Base-by-base conservation (phyloP, 2,888 invertebrate genomes). In the Antheraea yamamai region DNA sequence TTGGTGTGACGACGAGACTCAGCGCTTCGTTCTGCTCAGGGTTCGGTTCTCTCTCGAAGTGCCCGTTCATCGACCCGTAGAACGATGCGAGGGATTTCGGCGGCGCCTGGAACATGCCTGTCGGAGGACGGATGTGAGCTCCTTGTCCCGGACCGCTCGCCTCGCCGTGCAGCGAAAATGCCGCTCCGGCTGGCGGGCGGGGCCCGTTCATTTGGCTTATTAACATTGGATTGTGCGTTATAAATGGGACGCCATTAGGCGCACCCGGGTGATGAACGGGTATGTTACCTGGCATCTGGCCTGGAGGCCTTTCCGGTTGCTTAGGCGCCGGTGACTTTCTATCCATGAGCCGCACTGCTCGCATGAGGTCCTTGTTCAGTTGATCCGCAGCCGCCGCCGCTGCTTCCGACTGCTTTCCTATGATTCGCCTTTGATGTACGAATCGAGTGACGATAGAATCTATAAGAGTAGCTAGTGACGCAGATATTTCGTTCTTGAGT, bases 1-100 rank as follows among this genome's bases (percentile, higher is more conserved):
- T 99, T 3, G 98, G 98, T 72, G 98, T 98, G 82, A 99, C 98
- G 77, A 99, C 99, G 84, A 99, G 96, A 89, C 98, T 98, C 76
- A 99, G 96, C 6, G 99, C 98, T 90, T 99, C 99, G 91, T 98
- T 98, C 91, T 98, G 98, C 89, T 98, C 98, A 68, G 97, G 97
- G 87, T 97, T 96, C 84, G 96, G 89, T 94, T 97, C 96, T 81
- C 96, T 95, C 95, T 96, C 87, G 95, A 95, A 92, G 96, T 95
- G 93, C 26, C 95, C 95, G 82, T 95, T 95, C 95, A 96, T 96
- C 78, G 95, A 94, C 79, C 95, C 96, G 92, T 97, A 97, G 79
- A 97, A 95, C 55, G 96, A 96, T 80, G 90, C 96, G 87, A 96
- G 91, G 76, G 97, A 97, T 84, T 97, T 97, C 89, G 97, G 97